These are phyloP conservation scores for Urophycis tenuis DNA, from an alignment of 2,797 vertebrate genomes.

Conservation along the genomic window DNA sequence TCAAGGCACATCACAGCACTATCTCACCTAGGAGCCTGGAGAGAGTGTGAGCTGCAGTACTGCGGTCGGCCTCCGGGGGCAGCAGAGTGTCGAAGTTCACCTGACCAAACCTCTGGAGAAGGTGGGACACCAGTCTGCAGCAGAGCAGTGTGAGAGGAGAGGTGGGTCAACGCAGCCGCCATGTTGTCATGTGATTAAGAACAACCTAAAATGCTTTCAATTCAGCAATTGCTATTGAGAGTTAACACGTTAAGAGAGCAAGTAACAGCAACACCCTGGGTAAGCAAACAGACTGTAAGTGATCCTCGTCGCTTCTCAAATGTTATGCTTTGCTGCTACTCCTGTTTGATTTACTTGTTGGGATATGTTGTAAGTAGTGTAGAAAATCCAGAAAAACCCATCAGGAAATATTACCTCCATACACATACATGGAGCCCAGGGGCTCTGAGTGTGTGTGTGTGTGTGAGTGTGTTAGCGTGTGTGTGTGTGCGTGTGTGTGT, in stretches of 20 bases:
- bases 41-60: conserved; percentile 64
- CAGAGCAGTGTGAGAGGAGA: background rate
- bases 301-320: background rate
- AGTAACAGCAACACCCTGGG: too few relatives aligned
- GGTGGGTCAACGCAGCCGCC: background rate
- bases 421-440: too few relatives aligned
- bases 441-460: too few relatives aligned
- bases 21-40: conserved; percentile 70
- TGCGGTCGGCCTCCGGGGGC: conserved; percentile 58
- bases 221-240: too few relatives aligned
- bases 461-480: background rate
- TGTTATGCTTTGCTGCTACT: background rate
- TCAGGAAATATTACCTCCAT: too few relatives aligned
- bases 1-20: background rate
- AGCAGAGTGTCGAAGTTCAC: conserved; percentile 66
- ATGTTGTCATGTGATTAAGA: too few relatives aligned
- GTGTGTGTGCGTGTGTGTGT: background rate
- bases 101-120: conserved; percentile 50
- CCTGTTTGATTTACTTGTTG: background rate
- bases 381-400: too few relatives aligned
- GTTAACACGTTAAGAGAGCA: too few relatives aligned
- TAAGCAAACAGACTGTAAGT: too few relatives aligned
- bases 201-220: too few relatives aligned
- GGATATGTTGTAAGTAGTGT: too few relatives aligned
- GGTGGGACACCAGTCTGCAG: conserved; percentile 49